Evolutionary conservation across 2,113 vertebrate species (phyloP).

Genomic region (Sorex fumeus): DNA sequence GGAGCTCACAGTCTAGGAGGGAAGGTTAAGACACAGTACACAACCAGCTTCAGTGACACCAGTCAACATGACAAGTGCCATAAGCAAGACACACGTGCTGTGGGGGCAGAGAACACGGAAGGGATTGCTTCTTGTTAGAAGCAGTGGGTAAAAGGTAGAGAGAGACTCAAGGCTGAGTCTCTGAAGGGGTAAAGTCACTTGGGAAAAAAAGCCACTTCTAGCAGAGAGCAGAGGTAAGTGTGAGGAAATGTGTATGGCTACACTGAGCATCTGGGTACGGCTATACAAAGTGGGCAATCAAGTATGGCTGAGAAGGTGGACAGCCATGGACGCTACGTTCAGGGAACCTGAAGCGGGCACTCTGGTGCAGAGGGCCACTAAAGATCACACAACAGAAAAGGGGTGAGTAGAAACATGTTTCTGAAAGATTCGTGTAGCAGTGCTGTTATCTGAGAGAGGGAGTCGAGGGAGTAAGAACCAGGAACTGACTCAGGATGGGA

Average conservation of each 20-base stretch:
- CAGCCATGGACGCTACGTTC: neutral
- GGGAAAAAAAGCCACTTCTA: neutral
- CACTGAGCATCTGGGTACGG: neutral
- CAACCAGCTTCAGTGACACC: neutral
- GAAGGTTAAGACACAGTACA: conserved; percentile 59
- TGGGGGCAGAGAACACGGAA: neutral
- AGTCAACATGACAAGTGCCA: neutral
- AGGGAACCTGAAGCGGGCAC: neutral
- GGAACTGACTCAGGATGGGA: neutral
- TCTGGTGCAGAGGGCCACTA: neutral
- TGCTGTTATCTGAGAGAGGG: neutral
- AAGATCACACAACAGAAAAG: neutral
- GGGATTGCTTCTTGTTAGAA: conserved; percentile 19
- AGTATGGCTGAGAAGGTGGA: neutral
- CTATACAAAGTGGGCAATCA: neutral
- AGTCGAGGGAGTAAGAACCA: neutral
- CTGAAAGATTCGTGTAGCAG: neutral
- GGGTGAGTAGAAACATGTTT: neutral
- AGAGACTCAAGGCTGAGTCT: neutral
- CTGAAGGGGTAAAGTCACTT: neutral
- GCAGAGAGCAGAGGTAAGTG: neutral
- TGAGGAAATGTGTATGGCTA: neutral
- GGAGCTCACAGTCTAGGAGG: conserved; percentile 84
- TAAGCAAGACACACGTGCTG: conserved; percentile 21
- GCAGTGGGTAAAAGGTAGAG: neutral